A percentile compares a stretch with the other conserved stretches of the same genome.
Evolutionary conservation across 1,140 invertebrate species (phyloP).

Genomic region (Cherax quadricarinatus): DNA sequence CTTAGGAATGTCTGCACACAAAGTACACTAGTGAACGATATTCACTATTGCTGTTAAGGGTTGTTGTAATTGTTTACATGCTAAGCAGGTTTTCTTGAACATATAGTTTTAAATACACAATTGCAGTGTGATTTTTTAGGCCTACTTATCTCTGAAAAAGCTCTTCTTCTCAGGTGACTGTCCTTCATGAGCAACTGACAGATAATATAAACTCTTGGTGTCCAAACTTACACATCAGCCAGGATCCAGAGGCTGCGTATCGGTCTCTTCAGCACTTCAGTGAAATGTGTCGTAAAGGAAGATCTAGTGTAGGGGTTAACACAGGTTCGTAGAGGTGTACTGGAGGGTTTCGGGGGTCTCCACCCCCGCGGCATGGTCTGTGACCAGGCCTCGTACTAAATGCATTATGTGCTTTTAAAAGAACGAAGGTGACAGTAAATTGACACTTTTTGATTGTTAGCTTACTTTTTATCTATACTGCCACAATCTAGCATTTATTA

Average conservation of each 20-base stretch:
- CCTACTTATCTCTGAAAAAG: not conserved
- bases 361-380: not conserved
- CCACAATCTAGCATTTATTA: too few species aligned
- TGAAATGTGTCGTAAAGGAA: conserved; percentile 62
- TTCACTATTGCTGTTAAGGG: too few species aligned
- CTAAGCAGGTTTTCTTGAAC: too few species aligned
- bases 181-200: conserved; percentile 48
- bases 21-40: too few species aligned
- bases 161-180: conserved; percentile 14
- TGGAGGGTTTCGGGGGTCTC: not conserved
- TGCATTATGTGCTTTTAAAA: too few species aligned
- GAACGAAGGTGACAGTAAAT: too few species aligned
- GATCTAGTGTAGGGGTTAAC: conserved; percentile 38
- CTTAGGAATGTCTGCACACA: too few species aligned
- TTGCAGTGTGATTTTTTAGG: too few species aligned
- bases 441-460: not conserved
- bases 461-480: not conserved
- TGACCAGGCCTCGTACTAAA: too few species aligned
- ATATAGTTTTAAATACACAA: too few species aligned
- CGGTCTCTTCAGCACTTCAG: conserved; percentile 64
- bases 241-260: conserved; percentile 56
- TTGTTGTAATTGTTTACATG: too few species aligned
- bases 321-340: conserved; percentile 14
- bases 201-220: conserved; percentile 21
- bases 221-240: conserved; percentile 49